Conservation (phyloP, 2,797 vertebrate genomes). For the Limosa lapponica region DNA sequence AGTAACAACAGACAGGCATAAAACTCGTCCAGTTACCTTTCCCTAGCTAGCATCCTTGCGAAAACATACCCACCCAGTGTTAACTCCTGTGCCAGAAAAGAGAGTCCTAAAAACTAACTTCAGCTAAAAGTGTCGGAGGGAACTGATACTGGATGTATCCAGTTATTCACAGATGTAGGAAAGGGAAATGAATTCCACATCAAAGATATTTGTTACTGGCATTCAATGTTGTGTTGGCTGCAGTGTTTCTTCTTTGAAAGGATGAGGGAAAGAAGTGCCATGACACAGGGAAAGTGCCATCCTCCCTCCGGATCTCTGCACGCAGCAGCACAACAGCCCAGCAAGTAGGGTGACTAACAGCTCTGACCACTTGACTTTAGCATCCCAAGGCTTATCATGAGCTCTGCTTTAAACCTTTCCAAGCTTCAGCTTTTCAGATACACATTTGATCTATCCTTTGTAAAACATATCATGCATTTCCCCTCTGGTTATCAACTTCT, state of each 20-base stretch:
- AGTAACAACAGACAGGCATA: background rate
- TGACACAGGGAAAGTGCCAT: accelerated
- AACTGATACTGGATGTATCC: background rate
- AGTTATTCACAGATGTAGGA: background rate
- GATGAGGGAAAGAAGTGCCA: background rate
- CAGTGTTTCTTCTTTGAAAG: background rate
- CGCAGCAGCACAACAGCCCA: background rate
- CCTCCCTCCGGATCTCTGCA: background rate
- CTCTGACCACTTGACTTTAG: background rate
- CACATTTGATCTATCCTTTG: background rate
- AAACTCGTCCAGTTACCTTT: background rate
- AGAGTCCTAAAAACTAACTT: background rate
- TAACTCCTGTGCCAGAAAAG: background rate
- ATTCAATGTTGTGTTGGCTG: background rate
- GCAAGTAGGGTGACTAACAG: background rate
- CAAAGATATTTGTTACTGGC: background rate
- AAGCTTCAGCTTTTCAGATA: background rate
- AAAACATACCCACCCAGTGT: background rate
- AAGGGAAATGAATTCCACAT: background rate
- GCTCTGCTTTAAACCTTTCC: background rate
- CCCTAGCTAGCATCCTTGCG: background rate
- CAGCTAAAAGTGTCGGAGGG: background rate
- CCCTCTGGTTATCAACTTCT: background rate
- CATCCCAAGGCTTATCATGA: background rate
- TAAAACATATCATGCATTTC: background rate